Conservation (phyloP, 1,140 invertebrate species). For the Conus ventricosus region DNA sequence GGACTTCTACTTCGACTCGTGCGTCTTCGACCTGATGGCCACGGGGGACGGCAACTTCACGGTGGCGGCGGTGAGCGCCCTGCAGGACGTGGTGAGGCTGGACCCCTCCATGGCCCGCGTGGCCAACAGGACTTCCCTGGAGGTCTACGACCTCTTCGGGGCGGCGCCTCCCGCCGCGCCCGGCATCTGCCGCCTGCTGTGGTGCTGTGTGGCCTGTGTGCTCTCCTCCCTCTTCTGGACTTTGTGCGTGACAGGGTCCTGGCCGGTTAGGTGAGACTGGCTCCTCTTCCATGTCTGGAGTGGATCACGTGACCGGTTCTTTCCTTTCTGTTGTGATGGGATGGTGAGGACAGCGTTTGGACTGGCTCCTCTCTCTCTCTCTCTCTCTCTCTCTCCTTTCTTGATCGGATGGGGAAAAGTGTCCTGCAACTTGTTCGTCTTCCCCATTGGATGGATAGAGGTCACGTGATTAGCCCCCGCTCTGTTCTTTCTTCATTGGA, state of each 20-base stretch:
- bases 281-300: background rate
- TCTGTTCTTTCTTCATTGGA: no score
- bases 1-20: constrained; percentile 79
- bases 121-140: constrained; percentile 54
- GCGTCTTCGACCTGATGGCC: constrained; percentile 79
- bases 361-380: no score
- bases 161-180: background rate
- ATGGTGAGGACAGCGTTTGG: no score
- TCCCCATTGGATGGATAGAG: no score
- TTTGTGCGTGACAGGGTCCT: background rate
- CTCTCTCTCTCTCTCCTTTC: no score
- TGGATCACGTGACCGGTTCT: background rate
- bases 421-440: no score
- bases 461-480: no score
- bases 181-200: background rate
- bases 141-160: background rate
- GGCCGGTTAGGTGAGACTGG: background rate
- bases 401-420: no score
- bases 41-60: constrained; percentile 76
- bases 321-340: no score
- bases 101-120: constrained; percentile 65
- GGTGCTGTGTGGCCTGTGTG: background rate
- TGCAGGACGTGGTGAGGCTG: constrained; percentile 75
- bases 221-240: background rate
- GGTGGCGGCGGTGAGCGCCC: constrained; percentile 75